Evolutionary conservation across 1,140 invertebrate species (phyloP), one percentile per base, ranked within the genome.

Genomic region (Micrasema minimum): DNA sequence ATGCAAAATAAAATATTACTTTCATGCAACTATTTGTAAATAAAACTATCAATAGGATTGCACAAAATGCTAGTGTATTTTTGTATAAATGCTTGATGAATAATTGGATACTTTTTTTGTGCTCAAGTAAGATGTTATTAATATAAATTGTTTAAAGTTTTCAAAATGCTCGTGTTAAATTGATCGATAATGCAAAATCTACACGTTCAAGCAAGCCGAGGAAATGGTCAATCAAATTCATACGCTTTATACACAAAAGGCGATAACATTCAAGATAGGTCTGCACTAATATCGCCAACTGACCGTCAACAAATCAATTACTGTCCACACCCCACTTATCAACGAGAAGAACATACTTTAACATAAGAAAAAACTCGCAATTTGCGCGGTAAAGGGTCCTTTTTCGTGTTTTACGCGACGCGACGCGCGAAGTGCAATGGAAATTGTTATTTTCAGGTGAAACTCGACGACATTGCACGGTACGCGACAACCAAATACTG

Each of bases 191-290:
- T 48, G 20, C 46, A 48, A 16, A 16, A 20, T n/a, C 11, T 48
- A 31, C 26, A 31, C 26, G 26, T 31, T 31, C 26, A 31, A n/a
- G 26, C 43, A n/a, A 16, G 26, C n/a, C 14, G 51, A 55, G 51
- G 35, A 61, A 43, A 61, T 41, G 22, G 35, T 35, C 57, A 61
- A 61, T 61, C 38, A 61, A 41, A 43, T 61, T 61, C 57, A 61
- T 12, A 61, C 57, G 18, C 35, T 43, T 61, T 41, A 61, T 9
- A 26, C 37, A 43, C 57, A 43, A 43, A 61, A 61, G 18, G 35
- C 11, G 57, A 61, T 61, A 43, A 61, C 57, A 61, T 61, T 61
- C 57, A 11, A 51, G 26, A 31, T 31, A 31, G 37, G 6, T 46
- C 23, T 16, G 41, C 23, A 20, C 31, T 20, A 16, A 18, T 10